Percentiles rank a stretch among this genome's conserved stretches.
Conservation (phyloP, 2,113 vertebrate species). For the Tychaedon coryphoeus region DNA sequence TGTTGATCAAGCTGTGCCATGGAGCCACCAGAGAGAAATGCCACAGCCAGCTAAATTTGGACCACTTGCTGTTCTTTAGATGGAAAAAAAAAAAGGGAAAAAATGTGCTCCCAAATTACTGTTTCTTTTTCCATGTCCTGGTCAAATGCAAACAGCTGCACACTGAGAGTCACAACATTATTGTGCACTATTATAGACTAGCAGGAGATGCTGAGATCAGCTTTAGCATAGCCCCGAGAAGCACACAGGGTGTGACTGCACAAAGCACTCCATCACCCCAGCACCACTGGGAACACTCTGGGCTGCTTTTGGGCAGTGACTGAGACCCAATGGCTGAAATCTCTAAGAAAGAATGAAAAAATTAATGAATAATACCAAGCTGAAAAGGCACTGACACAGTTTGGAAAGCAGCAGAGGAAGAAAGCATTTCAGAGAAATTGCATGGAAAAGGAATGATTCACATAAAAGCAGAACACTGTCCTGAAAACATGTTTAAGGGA, state of each 20-base stretch:
- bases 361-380: background rate
- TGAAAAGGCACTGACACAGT: background rate
- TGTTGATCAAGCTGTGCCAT: background rate
- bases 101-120: background rate
- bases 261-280: background rate
- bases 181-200: background rate
- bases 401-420: background rate
- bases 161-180: background rate
- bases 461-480: background rate
- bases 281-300: rapidly evolving
- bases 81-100: background rate
- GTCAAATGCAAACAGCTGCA: background rate
- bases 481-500: background rate
- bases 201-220: background rate
- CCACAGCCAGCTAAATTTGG: background rate
- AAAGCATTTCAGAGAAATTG: background rate
- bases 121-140: background rate
- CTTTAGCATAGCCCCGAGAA: rapidly evolving
- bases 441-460: background rate
- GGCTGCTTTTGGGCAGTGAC: background rate
- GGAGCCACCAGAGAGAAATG: background rate
- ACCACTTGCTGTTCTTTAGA: background rate
- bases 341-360: background rate
- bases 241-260: rapidly evolving
- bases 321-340: background rate